These are phyloP conservation scores for Caenorhabditis inopinata DNA, from an alignment of 1,140 invertebrate genomes.

Conservation along the genomic window DNA sequence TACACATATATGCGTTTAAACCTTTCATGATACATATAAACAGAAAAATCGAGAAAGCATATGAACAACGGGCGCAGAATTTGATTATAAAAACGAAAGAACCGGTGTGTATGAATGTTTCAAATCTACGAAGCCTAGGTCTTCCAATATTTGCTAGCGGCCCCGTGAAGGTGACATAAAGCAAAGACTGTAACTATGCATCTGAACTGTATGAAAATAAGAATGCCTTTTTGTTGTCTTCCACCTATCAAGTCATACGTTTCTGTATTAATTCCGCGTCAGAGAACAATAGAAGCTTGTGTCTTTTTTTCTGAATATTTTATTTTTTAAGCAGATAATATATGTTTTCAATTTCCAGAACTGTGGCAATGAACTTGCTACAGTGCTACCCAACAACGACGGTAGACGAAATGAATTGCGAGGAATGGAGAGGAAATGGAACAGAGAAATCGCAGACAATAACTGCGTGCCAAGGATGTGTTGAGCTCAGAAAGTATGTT, in stretches of 20 bases:
- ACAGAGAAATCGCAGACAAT: not conserved
- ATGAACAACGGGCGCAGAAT: not conserved
- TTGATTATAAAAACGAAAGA: constrained; percentile 25
- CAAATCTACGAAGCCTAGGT: not conserved
- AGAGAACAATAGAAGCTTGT: not conserved
- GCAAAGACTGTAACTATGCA: not conserved
- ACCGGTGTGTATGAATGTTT: constrained; percentile 20
- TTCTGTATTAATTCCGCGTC: not conserved
- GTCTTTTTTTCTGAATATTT: not conserved
- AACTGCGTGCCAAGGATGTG: constrained; percentile 14
- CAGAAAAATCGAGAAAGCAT: not conserved
- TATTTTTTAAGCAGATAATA: too few relatives aligned
- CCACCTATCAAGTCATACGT: not conserved
- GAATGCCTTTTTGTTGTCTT: not conserved
- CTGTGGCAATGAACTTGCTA: constrained; percentile 23
- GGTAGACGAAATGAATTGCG: constrained; percentile 16
- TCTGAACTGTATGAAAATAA: not conserved
- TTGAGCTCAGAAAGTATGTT: constrained; percentile 26
- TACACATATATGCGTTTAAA: not conserved
- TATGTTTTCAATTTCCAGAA: not conserved
- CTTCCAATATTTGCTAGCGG: not conserved
- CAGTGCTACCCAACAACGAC: constrained; percentile 17
- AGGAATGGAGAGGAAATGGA: constrained; percentile 30
- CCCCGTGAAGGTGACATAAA: not conserved
- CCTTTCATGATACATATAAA: not conserved